These are phyloP conservation scores for Diprion similis DNA, from an alignment of 1,140 invertebrate genomes.

Conservation along the genomic window DNA sequence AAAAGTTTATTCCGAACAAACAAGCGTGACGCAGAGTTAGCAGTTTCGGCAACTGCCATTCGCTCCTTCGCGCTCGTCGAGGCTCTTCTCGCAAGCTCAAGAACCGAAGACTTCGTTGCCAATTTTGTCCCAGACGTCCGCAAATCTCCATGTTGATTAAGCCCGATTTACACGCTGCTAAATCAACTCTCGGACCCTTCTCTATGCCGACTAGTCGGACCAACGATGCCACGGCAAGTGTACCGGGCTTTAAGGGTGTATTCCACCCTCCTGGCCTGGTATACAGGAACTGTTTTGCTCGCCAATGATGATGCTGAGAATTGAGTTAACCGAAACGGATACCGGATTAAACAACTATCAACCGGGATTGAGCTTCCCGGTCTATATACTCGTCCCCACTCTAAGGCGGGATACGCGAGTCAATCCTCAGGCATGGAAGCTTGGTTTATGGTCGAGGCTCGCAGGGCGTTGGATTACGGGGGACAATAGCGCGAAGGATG, in stretches of 20 bases:
- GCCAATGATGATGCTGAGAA: constrained; percentile 49
- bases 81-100: not conserved
- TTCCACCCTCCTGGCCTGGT: constrained; percentile 13
- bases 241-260: too few species aligned
- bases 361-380: constrained; percentile 29
- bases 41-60: constrained; percentile 6
- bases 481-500: not conserved
- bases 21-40: constrained; percentile 15
- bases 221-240: too few species aligned
- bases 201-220: constrained; percentile 8
- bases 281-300: constrained; percentile 30
- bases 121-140: constrained; percentile 34
- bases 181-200: constrained; percentile 38
- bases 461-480: not conserved
- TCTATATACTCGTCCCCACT: not conserved
- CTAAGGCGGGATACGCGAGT: not conserved
- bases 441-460: not conserved
- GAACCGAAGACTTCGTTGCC: constrained; percentile 13
- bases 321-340: constrained; percentile 54
- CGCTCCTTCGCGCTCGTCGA: too few species aligned
- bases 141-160: constrained; percentile 44
- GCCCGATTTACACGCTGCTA: constrained; percentile 39
- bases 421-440: not conserved
- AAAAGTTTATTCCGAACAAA: constrained; percentile 17
- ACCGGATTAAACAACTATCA: constrained; percentile 51